Base-by-base conservation (phyloP, 2,888 invertebrate genomes). In the Saturnia pavonia region DNA sequence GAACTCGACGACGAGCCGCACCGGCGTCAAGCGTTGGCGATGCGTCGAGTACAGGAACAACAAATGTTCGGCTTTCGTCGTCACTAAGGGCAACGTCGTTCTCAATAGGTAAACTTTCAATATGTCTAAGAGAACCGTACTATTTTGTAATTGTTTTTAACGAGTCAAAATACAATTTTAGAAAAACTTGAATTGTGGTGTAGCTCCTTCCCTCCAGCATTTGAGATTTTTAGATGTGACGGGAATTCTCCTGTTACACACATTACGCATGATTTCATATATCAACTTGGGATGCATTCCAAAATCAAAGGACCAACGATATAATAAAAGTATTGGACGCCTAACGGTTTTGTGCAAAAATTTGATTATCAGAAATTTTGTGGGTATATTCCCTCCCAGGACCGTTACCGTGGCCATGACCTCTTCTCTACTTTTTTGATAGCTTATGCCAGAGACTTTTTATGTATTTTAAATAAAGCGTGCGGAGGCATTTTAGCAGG, bases 31-130 rank as follows among this genome's bases (percentile, higher is more conserved):
- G 0, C 85, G 93, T 1, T 94, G 94, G 94, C 89, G 94, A 1
- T 94, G 94, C 72, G 91, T 91, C n/a, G 92, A 94, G 73, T 94
- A 94, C 71, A 86, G 94, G 57, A 91, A 91, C 82, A 86, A 86
- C 57, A 90, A 88, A 73, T 94, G 94, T 74, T 79, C 81, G 54
- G 94, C 94, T 0, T 90, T 89, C 75, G 80, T 94, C 42, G 84
- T 92, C 71, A 94, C 94, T 22, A 89, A 89, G 69, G 91, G 89
- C 12, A 92, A 91, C 72, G 76, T 94, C n/a, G 94, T 94, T 9
- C 73, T 92, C 0, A 92, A 88, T 75, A 89, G 94, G 94, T 92
- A 69, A 45, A 16, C 25, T 9, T 25, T 25, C 25, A 14, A 6
- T 27, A 27, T 22, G 19, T 54, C 22, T 22, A 22, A 54, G n/a